Evolutionary conservation across 1,140 invertebrate species (phyloP), one percentile per base, ranked within the genome.

Genomic region (Bilobella aurantiaca): DNA sequence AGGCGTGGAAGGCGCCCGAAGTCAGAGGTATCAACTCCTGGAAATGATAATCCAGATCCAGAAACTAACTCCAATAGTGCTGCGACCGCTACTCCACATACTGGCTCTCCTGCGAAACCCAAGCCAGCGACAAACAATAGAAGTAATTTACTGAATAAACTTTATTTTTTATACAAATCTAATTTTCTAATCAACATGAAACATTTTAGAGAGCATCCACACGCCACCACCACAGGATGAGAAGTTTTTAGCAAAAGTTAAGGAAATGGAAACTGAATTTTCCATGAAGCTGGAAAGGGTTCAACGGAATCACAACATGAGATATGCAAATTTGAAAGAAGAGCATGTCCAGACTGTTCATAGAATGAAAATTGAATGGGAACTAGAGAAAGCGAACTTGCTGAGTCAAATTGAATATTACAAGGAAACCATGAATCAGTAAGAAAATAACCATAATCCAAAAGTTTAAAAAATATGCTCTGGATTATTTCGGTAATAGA

Each of bases 291-390:
- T 62, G 8, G 59, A 62, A 27, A 34, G 2, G 12, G 3, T 46
- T 3, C 3, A 25, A 8, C 3, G 23, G 27, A 31, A 62, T n/a
- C 25, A 62, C 12, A 62, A 62, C 32, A 62, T 62, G 59, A 28
- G 8, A 31, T 25, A 42, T 12, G 59, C 59, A 34, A 62, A 62
- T 62, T 34, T 62, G 3, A 37, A 28, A 18, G 59, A 62, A 34
- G 59, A 42, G 23, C 12, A 30, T 62, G 14, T 25, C 12, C 37
- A 37, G 28, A 42, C 5, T 3, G 23, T 62, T 25, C 34, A 62
- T 46, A 46, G 14, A 27, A 62, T 62, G 59, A 62, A 42, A 27
- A 12, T 3, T 28, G 59, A 62, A 62, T 62, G 59, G 59, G 59
- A 62, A 16, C 12, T 14, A 23, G 59, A 62, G 25, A 62, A 42